Base-by-base conservation (phyloP, 2,888 invertebrate species). In the Ischnura elegans region DNA sequence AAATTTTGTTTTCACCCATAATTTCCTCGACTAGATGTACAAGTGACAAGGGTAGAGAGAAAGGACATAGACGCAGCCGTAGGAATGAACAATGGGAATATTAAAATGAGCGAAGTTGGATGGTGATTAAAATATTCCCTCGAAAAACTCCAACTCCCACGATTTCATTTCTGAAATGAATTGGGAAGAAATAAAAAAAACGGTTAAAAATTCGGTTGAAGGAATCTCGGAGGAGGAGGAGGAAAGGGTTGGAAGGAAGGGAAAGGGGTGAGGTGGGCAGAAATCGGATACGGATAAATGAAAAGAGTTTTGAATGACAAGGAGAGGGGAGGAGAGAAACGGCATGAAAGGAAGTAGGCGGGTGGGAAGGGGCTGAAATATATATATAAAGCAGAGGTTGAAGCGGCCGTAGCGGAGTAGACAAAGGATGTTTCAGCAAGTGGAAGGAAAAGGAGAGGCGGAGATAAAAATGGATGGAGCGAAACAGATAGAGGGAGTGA, bases 141-240 rank as follows among this genome's bases (percentile, higher is more conserved):
- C 47, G 2, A 76, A 76, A 76, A 76, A 76, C 36, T 76, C 76
- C 76, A 76, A 76, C 76, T 76, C 76, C 36, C 76, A 8, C 76
- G 76, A 76, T 76, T 76, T 76, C 76, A 76, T 76, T 76, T 76
- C 76, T n/a, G 86, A n/a, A 86, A 86, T 86, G 86, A 46, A 46
- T 46, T 25, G n/a, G 45, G n/a, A 5, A 86, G 86, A 86, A 46
- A 86, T 43, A n/a, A 46, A 86, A 43, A 86, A 46, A n/a, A 25
- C 13, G 86, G 46, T n/a, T n/a, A n/a, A n/a, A 43, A 46, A 86
- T 46, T 46, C 46, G 46, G 86, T 86, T 43, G 86, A n/a, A 86
- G 86, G n/a, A n/a, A n/a, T n/a, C n/a, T n/a, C n/a, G 45, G n/a
- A 45, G 45, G n/a, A 13, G 86, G 86, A n/a, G 76, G 36, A 76